Conservation (phyloP, 2,113 vertebrate species). For the Jacana jacana region DNA sequence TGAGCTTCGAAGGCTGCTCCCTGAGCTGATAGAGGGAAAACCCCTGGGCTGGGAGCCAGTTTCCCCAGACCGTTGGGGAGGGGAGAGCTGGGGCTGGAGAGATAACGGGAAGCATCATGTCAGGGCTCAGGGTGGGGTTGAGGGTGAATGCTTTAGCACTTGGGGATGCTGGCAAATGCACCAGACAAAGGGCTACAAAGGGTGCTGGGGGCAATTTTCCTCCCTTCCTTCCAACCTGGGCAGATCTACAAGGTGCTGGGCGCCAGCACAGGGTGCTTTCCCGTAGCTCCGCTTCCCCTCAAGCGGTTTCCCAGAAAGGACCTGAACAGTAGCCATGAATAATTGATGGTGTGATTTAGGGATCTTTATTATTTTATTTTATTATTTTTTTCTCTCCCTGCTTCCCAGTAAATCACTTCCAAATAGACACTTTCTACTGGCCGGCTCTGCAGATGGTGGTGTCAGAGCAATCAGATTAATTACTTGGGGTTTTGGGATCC, state of each 20-base stretch:
- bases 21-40: background rate
- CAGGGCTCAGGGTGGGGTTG: background rate
- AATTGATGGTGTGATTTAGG: background rate
- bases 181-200: background rate
- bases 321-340: background rate
- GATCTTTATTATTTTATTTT: background rate
- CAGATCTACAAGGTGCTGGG: background rate
- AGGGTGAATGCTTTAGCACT: background rate
- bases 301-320: background rate
- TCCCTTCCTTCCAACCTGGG: background rate
- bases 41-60: background rate
- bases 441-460: background rate
- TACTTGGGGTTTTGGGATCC: background rate
- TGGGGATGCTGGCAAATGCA: background rate
- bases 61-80: conserved; percentile 40
- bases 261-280: background rate
- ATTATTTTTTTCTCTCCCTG: background rate
- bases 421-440: background rate
- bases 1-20: background rate
- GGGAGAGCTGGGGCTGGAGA: conserved; percentile 16
- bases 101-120: conserved; percentile 13
- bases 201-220: background rate
- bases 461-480: background rate
- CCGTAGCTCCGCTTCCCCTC: background rate
- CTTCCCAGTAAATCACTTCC: background rate